Evolutionary conservation across 1,140 invertebrate genomes (phyloP).

Genomic region (Aphaenogaster rudis): DNA sequence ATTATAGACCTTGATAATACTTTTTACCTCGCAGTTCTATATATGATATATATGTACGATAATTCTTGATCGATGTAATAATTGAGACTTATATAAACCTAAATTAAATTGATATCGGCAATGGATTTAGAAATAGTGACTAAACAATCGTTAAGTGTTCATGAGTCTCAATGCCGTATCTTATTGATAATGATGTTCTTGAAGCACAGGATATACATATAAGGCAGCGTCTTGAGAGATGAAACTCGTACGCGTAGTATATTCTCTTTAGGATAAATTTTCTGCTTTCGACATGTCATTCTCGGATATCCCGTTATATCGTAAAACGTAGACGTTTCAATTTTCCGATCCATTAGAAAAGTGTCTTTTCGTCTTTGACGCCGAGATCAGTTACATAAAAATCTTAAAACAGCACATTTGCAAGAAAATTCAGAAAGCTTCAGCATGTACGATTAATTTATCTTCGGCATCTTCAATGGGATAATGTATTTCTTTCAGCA

Average conservation of each 20-base stretch:
- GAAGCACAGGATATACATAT: background rate
- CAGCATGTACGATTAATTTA: slow-evolving; percentile 19
- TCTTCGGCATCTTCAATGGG: background rate
- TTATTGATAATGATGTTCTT: slow-evolving; percentile 27
- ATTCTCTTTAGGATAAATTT: slow-evolving; percentile 21
- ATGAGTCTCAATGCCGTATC: background rate
- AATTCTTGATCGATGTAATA: background rate
- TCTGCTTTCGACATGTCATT: background rate
- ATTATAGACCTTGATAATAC: background rate
- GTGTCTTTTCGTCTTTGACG: background rate
- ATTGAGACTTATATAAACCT: background rate
- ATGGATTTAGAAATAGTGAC: background rate
- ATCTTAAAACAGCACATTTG: background rate
- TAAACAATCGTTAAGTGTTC: slow-evolving; percentile 3
- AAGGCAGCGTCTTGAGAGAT: background rate
- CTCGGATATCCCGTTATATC: background rate
- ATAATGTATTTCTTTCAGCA: slow-evolving; percentile 12
- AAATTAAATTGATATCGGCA: slow-evolving; percentile 14
- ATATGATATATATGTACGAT: background rate
- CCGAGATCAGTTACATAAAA: background rate
- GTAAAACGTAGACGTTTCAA: slow-evolving; percentile 14
- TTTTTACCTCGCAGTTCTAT: background rate
- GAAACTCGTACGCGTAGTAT: background rate
- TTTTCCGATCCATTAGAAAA: slow-evolving; percentile 23
- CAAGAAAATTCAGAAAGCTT: background rate